Conservation (phyloP, 2,888 invertebrate species). For the Synanthedon andrenaeformis region DNA sequence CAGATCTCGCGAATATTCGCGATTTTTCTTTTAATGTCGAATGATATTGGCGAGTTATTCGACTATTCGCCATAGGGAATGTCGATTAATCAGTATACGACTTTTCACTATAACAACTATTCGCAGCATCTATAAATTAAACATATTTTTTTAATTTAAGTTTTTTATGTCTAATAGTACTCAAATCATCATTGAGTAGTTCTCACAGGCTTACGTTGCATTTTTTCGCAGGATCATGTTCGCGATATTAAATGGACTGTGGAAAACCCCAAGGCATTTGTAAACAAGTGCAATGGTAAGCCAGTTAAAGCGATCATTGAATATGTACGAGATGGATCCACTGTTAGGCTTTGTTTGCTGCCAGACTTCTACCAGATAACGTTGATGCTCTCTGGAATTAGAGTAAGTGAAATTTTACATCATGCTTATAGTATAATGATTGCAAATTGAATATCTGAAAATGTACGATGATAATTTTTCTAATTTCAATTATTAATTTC, state of each 20-base stretch:
- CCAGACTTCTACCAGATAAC: constrained; percentile 94
- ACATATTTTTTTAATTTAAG: not conserved
- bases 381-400: constrained; percentile 94
- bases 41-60: too few relatives aligned
- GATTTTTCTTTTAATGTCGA: too few relatives aligned
- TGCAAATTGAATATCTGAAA: not conserved
- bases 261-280: constrained; percentile 78
- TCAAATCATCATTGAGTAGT: too few relatives aligned
- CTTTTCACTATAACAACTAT: too few relatives aligned
- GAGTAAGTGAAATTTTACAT: constrained; percentile 58
- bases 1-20: not conserved
- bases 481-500: constrained; percentile 1
- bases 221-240: constrained; percentile 72
- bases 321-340: constrained; percentile 97
- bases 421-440: constrained; percentile 1
- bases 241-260: constrained; percentile 90
- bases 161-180: too few relatives aligned
- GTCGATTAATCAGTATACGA: too few relatives aligned
- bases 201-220: too few relatives aligned
- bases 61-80: too few relatives aligned
- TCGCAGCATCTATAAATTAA: too few relatives aligned
- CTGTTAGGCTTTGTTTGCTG: constrained; percentile 89
- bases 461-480: too few relatives aligned
- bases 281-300: constrained; percentile 87
- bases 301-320: constrained; percentile 95